phyloP scores from a whole-genome alignment of 2,797 vertebrate species.

The Myotis findleyi region DNA sequence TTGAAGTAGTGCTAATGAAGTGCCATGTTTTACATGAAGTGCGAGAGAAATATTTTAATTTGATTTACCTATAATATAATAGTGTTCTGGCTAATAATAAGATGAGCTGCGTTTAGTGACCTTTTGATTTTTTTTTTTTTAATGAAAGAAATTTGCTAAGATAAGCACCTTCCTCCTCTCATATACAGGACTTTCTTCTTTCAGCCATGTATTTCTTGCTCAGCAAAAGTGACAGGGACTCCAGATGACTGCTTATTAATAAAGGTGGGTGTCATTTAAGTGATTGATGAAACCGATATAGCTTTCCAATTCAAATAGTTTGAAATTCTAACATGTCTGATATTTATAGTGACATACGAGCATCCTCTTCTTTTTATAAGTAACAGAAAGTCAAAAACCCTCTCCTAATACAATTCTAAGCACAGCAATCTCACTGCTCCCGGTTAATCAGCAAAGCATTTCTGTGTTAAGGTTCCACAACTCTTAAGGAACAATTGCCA shows the following conservation, averaged over 20 bases:
- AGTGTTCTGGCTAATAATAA: not conserved
- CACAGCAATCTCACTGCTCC: not conserved
- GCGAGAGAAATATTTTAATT: not conserved
- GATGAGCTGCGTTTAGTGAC: not conserved
- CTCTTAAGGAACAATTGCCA: constrained; percentile 26
- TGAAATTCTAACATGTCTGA: constrained; percentile 15
- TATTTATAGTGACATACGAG: not conserved
- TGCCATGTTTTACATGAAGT: not conserved
- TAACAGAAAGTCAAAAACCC: constrained; percentile 26
- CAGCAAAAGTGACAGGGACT: not conserved
- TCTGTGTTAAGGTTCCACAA: not conserved
- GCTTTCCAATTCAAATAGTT: not conserved
- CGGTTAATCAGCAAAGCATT: not conserved
- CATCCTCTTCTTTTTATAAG: not conserved
- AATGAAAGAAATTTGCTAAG: not conserved
- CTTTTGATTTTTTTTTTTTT: constrained; percentile 9
- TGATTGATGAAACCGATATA: not conserved
- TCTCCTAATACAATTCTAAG: not conserved
- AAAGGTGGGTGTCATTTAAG: not conserved
- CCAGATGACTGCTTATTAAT: not conserved
- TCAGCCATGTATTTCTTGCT: constrained; percentile 29
- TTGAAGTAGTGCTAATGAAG: not conserved
- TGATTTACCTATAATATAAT: not conserved
- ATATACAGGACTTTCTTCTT: not conserved
- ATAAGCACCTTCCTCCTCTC: not conserved